These are phyloP conservation scores for Chironomus striatipennis DNA, from an alignment of 1,140 invertebrate genomes.

Conservation along the genomic window DNA sequence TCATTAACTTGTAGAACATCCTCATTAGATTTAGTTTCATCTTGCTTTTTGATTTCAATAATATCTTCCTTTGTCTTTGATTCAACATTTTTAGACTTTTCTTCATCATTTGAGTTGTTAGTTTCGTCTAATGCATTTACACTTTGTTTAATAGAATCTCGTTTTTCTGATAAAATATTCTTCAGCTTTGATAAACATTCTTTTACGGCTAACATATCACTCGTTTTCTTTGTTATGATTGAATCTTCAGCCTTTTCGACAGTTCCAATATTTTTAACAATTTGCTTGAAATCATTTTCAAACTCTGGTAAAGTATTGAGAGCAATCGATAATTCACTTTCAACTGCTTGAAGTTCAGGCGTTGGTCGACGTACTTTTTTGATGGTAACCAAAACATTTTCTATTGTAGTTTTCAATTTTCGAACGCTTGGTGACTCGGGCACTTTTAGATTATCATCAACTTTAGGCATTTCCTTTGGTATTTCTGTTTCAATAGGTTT, in stretches of 20 bases:
- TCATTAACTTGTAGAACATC: too few species aligned
- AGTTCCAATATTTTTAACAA: neutral
- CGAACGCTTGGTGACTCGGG: constrained; percentile 29
- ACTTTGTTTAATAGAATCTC: constrained; percentile 28
- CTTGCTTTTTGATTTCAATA: constrained; percentile 25
- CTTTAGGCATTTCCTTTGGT: too few species aligned
- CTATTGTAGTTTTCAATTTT: constrained; percentile 24
- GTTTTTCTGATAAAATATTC: constrained; percentile 10
- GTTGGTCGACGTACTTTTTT: constrained; percentile 30
- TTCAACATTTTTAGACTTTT: constrained; percentile 18
- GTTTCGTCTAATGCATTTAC: constrained; percentile 14
- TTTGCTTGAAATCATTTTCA: neutral
- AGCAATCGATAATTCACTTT: neutral
- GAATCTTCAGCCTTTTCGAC: neutral
- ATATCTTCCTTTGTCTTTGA: neutral
- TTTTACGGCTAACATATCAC: neutral
- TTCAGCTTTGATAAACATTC: neutral
- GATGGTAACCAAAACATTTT: constrained; percentile 28
- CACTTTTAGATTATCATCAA: constrained; percentile 27
- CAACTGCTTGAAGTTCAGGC: constrained; percentile 23
- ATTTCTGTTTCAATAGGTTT: too few species aligned
- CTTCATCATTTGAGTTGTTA: constrained; percentile 26
- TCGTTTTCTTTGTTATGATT: neutral
- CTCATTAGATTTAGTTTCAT: constrained; percentile 25
- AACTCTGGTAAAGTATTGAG: neutral